phyloP scores from a whole-genome alignment of 2,888 invertebrate species.

The Scaptodrosophila latifasciaeformis region DNA sequence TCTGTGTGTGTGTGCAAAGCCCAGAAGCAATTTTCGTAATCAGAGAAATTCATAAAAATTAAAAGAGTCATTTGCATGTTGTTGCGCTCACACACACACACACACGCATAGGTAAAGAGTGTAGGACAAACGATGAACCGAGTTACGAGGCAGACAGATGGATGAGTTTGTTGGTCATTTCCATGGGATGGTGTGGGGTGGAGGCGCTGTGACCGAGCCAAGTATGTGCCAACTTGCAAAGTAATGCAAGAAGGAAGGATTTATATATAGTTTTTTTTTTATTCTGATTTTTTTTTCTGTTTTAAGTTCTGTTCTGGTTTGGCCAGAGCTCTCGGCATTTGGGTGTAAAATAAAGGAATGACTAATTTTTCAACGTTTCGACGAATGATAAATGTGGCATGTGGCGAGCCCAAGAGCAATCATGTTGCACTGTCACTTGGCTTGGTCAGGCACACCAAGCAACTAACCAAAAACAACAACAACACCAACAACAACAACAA shows the following conservation, averaged over 20 bases:
- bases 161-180: neutral
- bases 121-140: too few relatives aligned
- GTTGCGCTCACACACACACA: constrained; percentile 24
- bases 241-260: constrained; percentile 13
- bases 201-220: constrained; percentile 7
- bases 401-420: constrained; percentile 68
- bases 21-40: constrained; percentile 69
- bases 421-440: constrained; percentile 69
- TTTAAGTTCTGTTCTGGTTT: constrained; percentile 35
- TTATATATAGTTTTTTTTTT: too few relatives aligned
- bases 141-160: constrained; percentile 16
- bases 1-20: constrained; percentile 41
- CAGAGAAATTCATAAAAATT: constrained; percentile 69
- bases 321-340: constrained; percentile 59
- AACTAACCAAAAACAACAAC: constrained; percentile 6
- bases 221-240: constrained; percentile 29
- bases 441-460: constrained; percentile 14
- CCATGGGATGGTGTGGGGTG: neutral
- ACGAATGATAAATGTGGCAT: constrained; percentile 68
- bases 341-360: constrained; percentile 68
- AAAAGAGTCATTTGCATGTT: constrained; percentile 69
- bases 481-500: too few relatives aligned
- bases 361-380: constrained; percentile 69
- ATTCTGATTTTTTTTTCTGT: too few relatives aligned
- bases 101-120: too few relatives aligned